These are phyloP conservation scores for Mormyrus proboscirostris DNA, from an alignment of 2,797 vertebrate genomes.

Conservation along the genomic window DNA sequence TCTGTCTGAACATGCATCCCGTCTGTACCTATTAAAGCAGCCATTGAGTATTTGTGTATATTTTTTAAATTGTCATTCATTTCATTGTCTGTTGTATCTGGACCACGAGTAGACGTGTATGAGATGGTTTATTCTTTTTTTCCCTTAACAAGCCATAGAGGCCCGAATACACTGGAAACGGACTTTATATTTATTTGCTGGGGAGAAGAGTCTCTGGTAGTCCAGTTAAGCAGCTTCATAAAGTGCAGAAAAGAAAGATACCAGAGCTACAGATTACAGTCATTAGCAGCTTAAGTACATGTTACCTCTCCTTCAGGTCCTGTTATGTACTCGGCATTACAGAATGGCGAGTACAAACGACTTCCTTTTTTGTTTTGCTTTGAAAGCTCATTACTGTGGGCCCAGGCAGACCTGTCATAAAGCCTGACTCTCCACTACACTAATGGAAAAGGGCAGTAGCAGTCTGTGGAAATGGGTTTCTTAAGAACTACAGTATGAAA, in stretches of 20 bases:
- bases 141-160: not conserved
- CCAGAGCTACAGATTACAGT: slow-evolving; percentile 65
- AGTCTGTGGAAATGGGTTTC: not conserved
- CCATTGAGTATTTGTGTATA: no score
- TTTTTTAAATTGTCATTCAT: not conserved
- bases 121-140: not conserved
- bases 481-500: not conserved
- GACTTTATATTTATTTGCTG: not conserved
- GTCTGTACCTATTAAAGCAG: no score
- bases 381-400: not conserved
- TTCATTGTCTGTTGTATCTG: not conserved
- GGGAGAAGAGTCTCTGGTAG: slow-evolving; percentile 49
- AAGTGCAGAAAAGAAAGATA: slow-evolving; percentile 54
- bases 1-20: not conserved
- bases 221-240: slow-evolving; percentile 60
- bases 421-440: not conserved
- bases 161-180: not conserved
- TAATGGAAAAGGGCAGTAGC: not conserved
- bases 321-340: slow-evolving; percentile 59
- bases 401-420: not conserved
- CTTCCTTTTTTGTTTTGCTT: slow-evolving; percentile 51
- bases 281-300: slow-evolving; percentile 61
- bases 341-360: slow-evolving; percentile 66
- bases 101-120: no score
- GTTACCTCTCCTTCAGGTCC: slow-evolving; percentile 47